Conservation (phyloP, 2,113 vertebrate genomes). For the Phylloscopus whistleri region DNA sequence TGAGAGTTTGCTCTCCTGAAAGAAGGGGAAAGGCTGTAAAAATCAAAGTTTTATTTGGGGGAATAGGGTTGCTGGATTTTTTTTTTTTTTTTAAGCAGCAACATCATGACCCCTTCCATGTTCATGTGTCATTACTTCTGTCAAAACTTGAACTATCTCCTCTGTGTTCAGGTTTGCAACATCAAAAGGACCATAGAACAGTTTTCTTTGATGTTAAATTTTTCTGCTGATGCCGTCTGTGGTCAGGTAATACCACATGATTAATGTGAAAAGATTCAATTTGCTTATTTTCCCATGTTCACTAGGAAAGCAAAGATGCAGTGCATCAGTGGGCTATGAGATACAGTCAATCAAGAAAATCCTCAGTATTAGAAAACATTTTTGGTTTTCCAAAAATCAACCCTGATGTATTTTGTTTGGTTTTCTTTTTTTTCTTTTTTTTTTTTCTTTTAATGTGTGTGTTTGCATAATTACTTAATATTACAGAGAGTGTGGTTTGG, state of each 20-base stretch:
- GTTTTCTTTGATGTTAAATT: conserved; percentile 59
- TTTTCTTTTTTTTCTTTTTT: neutral
- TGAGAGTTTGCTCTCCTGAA: neutral
- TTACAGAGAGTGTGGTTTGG: neutral
- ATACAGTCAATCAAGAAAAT: neutral
- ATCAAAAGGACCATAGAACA: conserved; percentile 58
- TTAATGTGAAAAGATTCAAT: conserved; percentile 54
- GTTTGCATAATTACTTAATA: conserved; percentile 37
- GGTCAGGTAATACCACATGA: conserved; percentile 64
- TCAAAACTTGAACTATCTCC: conserved; percentile 41
- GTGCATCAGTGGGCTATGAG: neutral
- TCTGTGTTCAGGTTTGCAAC: conserved; percentile 38
- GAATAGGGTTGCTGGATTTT: neutral
- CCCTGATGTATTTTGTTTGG: neutral
- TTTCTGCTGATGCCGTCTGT: conserved; percentile 48
- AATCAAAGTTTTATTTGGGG: neutral
- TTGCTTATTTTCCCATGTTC: conserved; percentile 60
- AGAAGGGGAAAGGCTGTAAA: neutral
- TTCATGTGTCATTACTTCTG: conserved; percentile 36
- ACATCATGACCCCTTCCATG: conserved; percentile 6
- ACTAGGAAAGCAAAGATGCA: conserved; percentile 9
- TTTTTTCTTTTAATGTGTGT: neutral
- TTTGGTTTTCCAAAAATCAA: conserved; percentile 5
- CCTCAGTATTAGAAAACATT: neutral
- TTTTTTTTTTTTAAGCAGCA: neutral